These are phyloP conservation scores for Crioceris asparagi DNA, from an alignment of 2,888 invertebrate species.

Conservation along the genomic window DNA sequence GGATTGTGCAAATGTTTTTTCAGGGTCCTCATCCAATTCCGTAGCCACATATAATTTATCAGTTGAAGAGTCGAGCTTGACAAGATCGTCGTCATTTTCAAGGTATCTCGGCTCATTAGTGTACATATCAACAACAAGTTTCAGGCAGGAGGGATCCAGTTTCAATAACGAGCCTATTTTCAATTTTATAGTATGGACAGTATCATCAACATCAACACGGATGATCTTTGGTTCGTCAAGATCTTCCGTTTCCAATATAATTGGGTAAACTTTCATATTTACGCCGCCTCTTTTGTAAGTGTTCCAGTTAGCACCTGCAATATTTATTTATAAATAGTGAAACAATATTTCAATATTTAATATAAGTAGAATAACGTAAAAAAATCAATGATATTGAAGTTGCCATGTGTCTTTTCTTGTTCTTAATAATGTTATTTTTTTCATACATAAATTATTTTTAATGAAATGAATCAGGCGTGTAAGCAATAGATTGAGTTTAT, in stretches of 20 bases:
- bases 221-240: constrained; percentile 51
- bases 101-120: constrained; percentile 33
- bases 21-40: constrained; percentile 38
- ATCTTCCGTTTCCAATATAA: constrained; percentile 50
- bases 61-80: constrained; percentile 34
- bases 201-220: constrained; percentile 46
- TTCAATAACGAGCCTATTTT: constrained; percentile 43
- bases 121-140: constrained; percentile 31
- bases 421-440: no score
- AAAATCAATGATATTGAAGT: no score
- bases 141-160: constrained; percentile 36
- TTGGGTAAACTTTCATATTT: constrained; percentile 49
- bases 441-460: no score
- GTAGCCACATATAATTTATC: constrained; percentile 43
- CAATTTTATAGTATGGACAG: constrained; percentile 46
- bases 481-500: no score
- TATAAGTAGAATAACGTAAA: no score
- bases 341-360: no score
- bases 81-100: constrained; percentile 34
- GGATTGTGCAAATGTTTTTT: constrained; percentile 38
- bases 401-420: no score
- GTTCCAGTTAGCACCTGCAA: constrained; percentile 44
- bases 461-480: no score
- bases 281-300: constrained; percentile 51
- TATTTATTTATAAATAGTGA: no score